Conservation (phyloP, 2,113 vertebrate species). For the Dendrocopos noguchii region DNA sequence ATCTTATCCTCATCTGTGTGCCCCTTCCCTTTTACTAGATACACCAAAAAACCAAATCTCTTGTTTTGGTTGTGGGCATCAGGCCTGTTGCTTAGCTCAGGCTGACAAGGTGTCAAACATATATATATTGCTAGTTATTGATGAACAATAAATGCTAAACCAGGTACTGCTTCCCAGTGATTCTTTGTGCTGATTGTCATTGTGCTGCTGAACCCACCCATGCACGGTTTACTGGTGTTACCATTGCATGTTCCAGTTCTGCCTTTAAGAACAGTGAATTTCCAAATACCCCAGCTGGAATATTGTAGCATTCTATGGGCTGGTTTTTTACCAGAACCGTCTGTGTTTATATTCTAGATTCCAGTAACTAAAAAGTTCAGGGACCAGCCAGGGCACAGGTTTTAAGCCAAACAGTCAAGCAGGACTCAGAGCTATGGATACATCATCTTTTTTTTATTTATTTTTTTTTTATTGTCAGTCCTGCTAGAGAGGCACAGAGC, state of each 20-base stretch:
- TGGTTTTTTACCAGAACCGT: neutral
- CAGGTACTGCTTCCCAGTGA: neutral
- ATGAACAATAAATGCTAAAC: neutral
- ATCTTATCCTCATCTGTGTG: neutral
- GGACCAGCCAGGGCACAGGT: neutral
- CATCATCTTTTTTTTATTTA: neutral
- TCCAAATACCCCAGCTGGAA: neutral
- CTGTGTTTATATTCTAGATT: neutral
- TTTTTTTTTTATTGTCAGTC: neutral
- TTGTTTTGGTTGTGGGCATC: neutral
- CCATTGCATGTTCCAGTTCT: neutral
- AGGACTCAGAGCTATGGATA: neutral
- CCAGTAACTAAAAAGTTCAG: neutral
- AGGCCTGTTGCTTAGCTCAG: neutral
- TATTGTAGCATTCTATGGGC: neutral
- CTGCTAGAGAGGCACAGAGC: neutral
- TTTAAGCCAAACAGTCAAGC: rapidly evolving
- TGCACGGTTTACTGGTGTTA: neutral
- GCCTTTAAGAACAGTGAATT: neutral
- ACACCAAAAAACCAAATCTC: neutral
- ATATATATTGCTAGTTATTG: neutral
- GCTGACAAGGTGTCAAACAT: neutral
- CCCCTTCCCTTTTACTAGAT: neutral
- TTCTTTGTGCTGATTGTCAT: neutral
- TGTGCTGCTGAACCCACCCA: neutral